Percentiles rank a stretch among this genome's conserved stretches.
phyloP scores from a whole-genome alignment of 2,113 vertebrate genomes.

The Marcusenius ussheri region DNA sequence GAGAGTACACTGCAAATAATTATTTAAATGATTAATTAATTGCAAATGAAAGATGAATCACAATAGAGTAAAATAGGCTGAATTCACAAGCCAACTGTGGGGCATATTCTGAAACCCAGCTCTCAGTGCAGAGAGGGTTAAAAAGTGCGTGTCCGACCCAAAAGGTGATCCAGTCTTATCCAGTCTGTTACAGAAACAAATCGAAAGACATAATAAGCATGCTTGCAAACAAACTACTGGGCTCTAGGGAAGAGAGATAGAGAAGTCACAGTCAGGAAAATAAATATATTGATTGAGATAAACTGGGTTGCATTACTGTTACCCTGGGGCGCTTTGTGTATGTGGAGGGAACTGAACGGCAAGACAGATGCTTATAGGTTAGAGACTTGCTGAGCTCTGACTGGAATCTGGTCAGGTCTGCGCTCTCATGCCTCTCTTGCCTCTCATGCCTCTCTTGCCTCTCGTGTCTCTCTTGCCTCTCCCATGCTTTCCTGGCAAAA shows the following conservation, averaged over 20 bases:
- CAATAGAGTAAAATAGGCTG: not conserved
- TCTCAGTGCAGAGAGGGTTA: slow-evolving; percentile 12
- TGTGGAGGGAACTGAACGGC: slow-evolving; percentile 21
- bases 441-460: too few species aligned
- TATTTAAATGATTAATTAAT: not conserved
- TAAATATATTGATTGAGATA: slow-evolving; percentile 44
- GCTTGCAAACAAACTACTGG: slow-evolving; percentile 38
- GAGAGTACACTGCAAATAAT: not conserved
- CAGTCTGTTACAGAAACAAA: slow-evolving; percentile 31
- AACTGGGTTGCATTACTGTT: slow-evolving; percentile 42
- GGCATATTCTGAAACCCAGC: not conserved
- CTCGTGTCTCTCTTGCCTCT: not conserved
- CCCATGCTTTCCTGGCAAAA: not conserved
- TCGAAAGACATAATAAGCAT: slow-evolving; percentile 33
- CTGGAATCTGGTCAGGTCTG: not conserved
- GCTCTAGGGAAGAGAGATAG: slow-evolving; percentile 32
- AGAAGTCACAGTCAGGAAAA: slow-evolving; percentile 32
- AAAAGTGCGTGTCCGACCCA: not conserved
- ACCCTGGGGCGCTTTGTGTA: slow-evolving; percentile 26
- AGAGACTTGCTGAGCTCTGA: slow-evolving; percentile 28
- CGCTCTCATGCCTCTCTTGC: not conserved
- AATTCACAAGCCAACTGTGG: not conserved
- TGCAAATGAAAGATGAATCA: not conserved
- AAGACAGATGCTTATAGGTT: slow-evolving; percentile 42
- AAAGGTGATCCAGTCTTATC: slow-evolving; percentile 4